These are phyloP conservation scores for Fulmarus glacialis DNA, from an alignment of 2,113 vertebrate species.

Conservation along the genomic window DNA sequence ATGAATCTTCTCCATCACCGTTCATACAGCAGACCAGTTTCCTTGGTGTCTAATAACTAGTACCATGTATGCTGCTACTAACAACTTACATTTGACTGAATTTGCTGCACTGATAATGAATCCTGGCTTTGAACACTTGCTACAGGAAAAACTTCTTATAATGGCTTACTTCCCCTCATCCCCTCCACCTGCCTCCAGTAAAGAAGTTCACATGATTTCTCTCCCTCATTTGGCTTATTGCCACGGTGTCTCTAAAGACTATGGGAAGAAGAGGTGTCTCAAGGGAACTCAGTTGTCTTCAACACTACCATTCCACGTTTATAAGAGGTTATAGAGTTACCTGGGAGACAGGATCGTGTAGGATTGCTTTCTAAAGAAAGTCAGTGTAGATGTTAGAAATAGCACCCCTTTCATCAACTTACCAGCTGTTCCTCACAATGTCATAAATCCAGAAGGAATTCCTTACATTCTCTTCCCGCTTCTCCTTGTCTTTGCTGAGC, in stretches of 20 bases:
- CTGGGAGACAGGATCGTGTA: not conserved
- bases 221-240: not conserved
- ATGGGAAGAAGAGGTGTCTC: not conserved
- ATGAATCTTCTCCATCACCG: rapidly evolving
- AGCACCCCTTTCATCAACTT: not conserved
- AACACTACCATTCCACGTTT: not conserved
- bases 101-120: not conserved
- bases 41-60: not conserved
- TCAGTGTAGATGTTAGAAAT: not conserved
- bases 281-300: not conserved
- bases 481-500: constrained; percentile 99
- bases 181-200: not conserved
- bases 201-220: not conserved
- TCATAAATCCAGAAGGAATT: constrained; percentile 99
- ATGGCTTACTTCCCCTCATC: not conserved
- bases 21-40: not conserved
- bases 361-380: not conserved
- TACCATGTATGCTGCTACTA: not conserved
- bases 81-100: not conserved
- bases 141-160: not conserved
- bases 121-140: not conserved
- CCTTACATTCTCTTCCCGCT: constrained; percentile 96
- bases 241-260: not conserved
- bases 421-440: constrained; percentile 98
- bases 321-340: not conserved